Conservation (phyloP, 2,797 vertebrate genomes). For the Amblyraja radiata region DNA sequence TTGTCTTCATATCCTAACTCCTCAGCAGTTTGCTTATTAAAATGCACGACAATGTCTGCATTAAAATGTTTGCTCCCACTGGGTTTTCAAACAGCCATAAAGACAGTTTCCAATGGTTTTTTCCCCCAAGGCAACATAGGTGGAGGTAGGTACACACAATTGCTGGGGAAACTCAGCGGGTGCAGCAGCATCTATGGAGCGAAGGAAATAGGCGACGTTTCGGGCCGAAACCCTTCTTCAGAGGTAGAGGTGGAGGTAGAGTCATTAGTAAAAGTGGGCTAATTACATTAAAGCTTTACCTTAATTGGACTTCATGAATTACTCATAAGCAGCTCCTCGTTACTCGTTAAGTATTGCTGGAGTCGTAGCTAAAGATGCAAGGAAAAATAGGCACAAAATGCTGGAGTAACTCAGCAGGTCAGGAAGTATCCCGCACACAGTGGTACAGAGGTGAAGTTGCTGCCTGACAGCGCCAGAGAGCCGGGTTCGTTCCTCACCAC, state of each 20-base stretch:
- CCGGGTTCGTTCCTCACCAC: too few relatives aligned
- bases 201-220: too few relatives aligned
- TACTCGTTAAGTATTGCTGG: background rate
- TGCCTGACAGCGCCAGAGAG: too few relatives aligned
- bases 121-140: background rate
- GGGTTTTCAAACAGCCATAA: background rate
- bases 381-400: too few relatives aligned
- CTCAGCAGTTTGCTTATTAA: slow-evolving; percentile 14
- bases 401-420: too few relatives aligned
- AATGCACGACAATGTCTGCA: background rate
- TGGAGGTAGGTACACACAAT: too few relatives aligned
- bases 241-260: background rate
- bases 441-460: too few relatives aligned
- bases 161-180: too few relatives aligned
- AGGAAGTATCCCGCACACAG: too few relatives aligned
- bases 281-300: background rate
- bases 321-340: background rate
- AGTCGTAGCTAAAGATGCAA: background rate
- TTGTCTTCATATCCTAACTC: background rate
- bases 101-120: too few relatives aligned
- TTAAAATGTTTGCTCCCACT: background rate
- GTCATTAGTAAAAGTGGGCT: background rate
- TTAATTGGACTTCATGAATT: background rate
- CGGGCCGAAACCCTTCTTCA: too few relatives aligned
- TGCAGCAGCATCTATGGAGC: too few relatives aligned